These are phyloP conservation scores for Sander vitreus DNA, from an alignment of 2,113 vertebrate genomes.

Conservation along the genomic window DNA sequence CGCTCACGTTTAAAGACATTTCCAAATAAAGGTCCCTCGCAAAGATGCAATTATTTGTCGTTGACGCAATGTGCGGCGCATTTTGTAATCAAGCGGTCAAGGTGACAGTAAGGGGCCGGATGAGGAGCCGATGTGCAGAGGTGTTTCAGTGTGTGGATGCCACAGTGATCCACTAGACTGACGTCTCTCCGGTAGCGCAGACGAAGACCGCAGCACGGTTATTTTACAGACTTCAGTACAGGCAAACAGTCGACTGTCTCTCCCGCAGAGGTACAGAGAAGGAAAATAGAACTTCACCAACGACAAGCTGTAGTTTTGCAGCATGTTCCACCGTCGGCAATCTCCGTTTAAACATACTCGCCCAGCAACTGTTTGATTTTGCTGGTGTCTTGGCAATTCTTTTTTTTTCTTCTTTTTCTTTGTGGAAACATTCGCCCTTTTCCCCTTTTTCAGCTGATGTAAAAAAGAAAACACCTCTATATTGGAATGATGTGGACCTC, in stretches of 20 bases:
- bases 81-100: constrained; percentile 26
- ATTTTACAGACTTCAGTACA: constrained; percentile 57
- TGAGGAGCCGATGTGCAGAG: constrained; percentile 47
- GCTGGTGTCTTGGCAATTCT: constrained; percentile 33
- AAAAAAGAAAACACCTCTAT: constrained; percentile 45
- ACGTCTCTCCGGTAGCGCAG: constrained; percentile 74
- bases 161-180: constrained; percentile 71
- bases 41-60: not conserved
- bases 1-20: not conserved
- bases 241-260: constrained; percentile 65
- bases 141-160: constrained; percentile 52
- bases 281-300: constrained; percentile 43
- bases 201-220: constrained; percentile 66
- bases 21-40: not conserved
- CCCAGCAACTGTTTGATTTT: constrained; percentile 70
- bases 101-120: constrained; percentile 51
- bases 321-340: constrained; percentile 74
- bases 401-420: constrained; percentile 14
- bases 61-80: not conserved
- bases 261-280: constrained; percentile 51
- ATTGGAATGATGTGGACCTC: constrained; percentile 85
- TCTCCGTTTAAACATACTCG: constrained; percentile 55
- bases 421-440: constrained; percentile 48
- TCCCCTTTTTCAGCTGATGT: constrained; percentile 62
- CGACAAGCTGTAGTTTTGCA: constrained; percentile 61